These are phyloP conservation scores for Labia minor DNA, from an alignment of 2,888 invertebrate genomes.

Conservation along the genomic window DNA sequence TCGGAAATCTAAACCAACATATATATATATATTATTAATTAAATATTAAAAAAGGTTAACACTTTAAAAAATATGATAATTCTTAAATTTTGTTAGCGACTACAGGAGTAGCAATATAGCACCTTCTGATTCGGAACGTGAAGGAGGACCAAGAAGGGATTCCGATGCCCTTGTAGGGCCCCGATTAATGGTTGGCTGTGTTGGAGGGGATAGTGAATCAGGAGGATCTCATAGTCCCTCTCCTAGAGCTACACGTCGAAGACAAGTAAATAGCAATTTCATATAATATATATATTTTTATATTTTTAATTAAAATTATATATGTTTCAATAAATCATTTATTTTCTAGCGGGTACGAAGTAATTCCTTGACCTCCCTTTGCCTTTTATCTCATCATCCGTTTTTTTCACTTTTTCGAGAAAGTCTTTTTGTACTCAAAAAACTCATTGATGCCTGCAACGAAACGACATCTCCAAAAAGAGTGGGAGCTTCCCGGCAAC, in stretches of 20 bases:
- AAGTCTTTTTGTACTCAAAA: slow-evolving; percentile 89
- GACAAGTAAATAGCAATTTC: too few species aligned
- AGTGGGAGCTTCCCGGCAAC: slow-evolving; percentile 78
- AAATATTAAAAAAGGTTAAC: not conserved
- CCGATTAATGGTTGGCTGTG: slow-evolving; percentile 52
- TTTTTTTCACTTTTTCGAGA: slow-evolving; percentile 98
- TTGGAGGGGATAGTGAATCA: slow-evolving; percentile 70
- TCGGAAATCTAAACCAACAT: too few species aligned
- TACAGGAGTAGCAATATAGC: slow-evolving; percentile 84
- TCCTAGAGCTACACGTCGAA: slow-evolving; percentile 66
- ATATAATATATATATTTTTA: slow-evolving; percentile 21
- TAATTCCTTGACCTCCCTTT: slow-evolving; percentile 92
- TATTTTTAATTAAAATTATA: slow-evolving; percentile 9
- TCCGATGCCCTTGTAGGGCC: slow-evolving; percentile 45
- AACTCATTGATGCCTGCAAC: slow-evolving; percentile 94
- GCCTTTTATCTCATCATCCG: slow-evolving; percentile 96
- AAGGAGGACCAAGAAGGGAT: slow-evolving; percentile 61
- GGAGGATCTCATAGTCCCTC: slow-evolving; percentile 80
- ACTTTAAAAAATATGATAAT: not conserved
- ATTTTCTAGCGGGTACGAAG: slow-evolving; percentile 65
- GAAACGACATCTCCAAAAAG: slow-evolving; percentile 81
- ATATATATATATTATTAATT: not conserved
- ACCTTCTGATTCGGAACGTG: slow-evolving; percentile 81
- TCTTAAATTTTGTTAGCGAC: slow-evolving; percentile 53
- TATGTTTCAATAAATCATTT: slow-evolving; percentile 24